Conservation (phyloP, 2,113 vertebrate genomes). For the Propithecus coquereli region DNA sequence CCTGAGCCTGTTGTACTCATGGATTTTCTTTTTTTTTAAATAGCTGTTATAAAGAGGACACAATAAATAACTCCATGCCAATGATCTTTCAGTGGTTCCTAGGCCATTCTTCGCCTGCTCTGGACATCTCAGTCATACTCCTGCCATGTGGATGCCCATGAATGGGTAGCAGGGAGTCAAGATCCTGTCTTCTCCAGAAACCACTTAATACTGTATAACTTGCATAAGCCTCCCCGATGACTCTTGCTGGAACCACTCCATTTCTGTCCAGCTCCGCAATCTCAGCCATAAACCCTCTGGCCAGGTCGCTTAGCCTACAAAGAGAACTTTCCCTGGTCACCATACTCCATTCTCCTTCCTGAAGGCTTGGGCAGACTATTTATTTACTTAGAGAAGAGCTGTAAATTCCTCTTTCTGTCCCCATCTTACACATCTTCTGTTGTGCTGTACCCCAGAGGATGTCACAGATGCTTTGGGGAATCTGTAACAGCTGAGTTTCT, state of each 20-base stretch:
- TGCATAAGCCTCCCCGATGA: background rate
- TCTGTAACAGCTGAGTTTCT: background rate
- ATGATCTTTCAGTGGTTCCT: background rate
- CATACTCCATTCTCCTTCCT: background rate
- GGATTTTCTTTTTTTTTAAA: constrained; percentile 19
- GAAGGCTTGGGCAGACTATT: background rate
- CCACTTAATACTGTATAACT: background rate
- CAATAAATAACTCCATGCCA: constrained; percentile 32
- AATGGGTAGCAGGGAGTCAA: background rate
- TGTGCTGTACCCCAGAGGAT: background rate
- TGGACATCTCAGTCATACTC: background rate
- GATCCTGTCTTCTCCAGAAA: background rate
- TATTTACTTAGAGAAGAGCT: background rate
- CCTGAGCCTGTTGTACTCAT: background rate
- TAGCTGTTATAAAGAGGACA: constrained; percentile 44
- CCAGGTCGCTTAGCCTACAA: background rate
- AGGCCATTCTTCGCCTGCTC: background rate
- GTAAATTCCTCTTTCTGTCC: background rate
- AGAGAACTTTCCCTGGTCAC: background rate
- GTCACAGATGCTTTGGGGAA: background rate
- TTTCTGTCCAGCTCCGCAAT: background rate
- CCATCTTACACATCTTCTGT: background rate
- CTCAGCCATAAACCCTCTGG: background rate
- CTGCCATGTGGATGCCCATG: background rate
- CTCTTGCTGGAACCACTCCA: background rate